Percentiles rank a stretch among this genome's conserved stretches.
phyloP scores from a whole-genome alignment of 2,113 vertebrate genomes.

The Vulpes lagopus region DNA sequence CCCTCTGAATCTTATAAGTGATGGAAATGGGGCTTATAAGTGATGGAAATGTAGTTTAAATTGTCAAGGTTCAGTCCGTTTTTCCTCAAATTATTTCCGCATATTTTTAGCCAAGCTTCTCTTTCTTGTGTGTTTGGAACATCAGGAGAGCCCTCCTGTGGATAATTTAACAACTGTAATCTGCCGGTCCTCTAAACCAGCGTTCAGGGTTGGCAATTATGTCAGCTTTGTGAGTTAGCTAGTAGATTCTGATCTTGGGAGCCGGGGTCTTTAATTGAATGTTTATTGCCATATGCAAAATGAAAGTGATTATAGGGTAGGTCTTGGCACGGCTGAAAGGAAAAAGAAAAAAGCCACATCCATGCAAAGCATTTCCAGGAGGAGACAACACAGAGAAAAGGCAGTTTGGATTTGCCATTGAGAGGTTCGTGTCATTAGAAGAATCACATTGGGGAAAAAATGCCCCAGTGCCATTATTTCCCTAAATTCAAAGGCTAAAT shows the following conservation, averaged over 20 bases:
- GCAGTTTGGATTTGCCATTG: neutral
- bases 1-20: neutral
- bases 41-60: slow-evolving; percentile 9
- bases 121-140: neutral
- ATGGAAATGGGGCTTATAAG: neutral
- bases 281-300: neutral
- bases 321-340: neutral
- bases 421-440: neutral
- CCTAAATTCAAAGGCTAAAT: neutral
- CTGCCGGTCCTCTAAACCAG: neutral
- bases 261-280: neutral
- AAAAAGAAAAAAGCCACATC: neutral
- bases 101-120: neutral
- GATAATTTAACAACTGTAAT: slow-evolving; percentile 11
- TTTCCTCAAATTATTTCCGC: neutral
- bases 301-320: neutral
- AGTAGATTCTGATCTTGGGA: neutral
- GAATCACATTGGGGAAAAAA: fast-evolving
- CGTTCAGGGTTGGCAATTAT: neutral
- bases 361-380: neutral
- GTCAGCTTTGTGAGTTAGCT: neutral
- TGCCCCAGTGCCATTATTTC: fast-evolving
- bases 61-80: neutral
- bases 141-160: slow-evolving; percentile 66
- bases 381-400: neutral